Percentiles rank a stretch among this genome's conserved stretches.
Evolutionary conservation across 2,888 invertebrate species (phyloP).

Genomic region (Pandemis cinnamomeana): DNA sequence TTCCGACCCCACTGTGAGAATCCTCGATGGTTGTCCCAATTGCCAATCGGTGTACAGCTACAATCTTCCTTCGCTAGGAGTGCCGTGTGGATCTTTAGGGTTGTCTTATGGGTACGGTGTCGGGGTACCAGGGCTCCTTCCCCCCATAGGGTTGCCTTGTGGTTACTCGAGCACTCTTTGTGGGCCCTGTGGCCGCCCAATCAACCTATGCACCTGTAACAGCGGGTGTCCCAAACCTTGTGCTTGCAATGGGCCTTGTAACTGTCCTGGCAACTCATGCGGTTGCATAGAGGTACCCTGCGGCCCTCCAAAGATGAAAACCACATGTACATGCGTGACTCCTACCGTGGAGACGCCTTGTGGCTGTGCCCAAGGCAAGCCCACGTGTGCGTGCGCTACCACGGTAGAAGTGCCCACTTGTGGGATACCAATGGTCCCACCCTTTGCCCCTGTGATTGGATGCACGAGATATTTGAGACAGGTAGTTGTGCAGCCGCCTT

Average conservation of each 20-base stretch:
- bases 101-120: conserved; percentile 28
- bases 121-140: conserved; percentile 13
- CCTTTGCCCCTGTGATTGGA: conserved; percentile 49
- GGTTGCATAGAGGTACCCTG: conserved; percentile 42
- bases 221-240: conserved; percentile 24
- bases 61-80: conserved; percentile 32
- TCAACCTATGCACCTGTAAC: conserved; percentile 26
- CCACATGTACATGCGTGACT: conserved; percentile 41
- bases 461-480: conserved; percentile 62
- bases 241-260: conserved; percentile 43
- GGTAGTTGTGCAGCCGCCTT: conserved; percentile 66
- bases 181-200: conserved; percentile 26
- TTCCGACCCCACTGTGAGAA: conserved; percentile 25
- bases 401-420: conserved; percentile 38
- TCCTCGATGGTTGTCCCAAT: conserved; percentile 32
- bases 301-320: conserved; percentile 33
- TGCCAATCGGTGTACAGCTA: conserved; percentile 27
- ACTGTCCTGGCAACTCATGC: conserved; percentile 33
- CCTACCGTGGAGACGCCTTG: conserved; percentile 33
- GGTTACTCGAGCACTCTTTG: conserved; percentile 42
- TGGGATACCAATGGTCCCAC: conserved; percentile 48
- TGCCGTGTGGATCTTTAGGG: conserved; percentile 36
- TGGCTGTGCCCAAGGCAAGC: conserved; percentile 37
- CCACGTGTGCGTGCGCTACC: conserved; percentile 40
- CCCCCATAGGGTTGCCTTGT: conserved; percentile 18